Evolutionary conservation across 2,888 invertebrate genomes (phyloP), one percentile per base, ranked within the genome.

Genomic region (Serripes groenlandicus): DNA sequence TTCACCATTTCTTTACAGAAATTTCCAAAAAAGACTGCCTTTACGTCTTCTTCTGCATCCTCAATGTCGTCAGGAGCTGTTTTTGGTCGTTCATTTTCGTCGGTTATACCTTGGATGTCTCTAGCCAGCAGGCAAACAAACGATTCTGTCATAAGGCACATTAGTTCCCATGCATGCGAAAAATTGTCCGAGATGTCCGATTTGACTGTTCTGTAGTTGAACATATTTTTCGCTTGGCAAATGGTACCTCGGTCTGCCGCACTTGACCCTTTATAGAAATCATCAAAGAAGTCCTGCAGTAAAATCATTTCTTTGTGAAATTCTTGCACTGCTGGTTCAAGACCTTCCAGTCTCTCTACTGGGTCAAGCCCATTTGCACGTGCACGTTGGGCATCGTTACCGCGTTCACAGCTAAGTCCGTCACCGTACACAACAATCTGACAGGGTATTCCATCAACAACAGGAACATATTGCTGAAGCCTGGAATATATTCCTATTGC

Each of bases 281-380:
- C 74, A 23, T 79, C 77, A 71, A 35, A 85, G 23, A 75, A 75
- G n/a, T n/a, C n/a, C n/a, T n/a, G n/a, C n/a, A n/a, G 42, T 85
- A 83, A 68, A 21, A 86, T 18, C 80, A 80, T 83, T 68, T 83
- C 80, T 52, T 85, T 82, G 70, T 83, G 83, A 62, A 85, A 85
- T 66, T 83, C 82, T 64, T 85, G 85, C 5, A 66, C 68, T n/a
- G 77, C 71, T n/a, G 85, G 82, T 69, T 85, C 66, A 9, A 81
- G 23, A 15, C 78, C 80, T 37, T 83, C 85, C 0, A 82, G 56
- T 34, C 82, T 42, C 21, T 80, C 85, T 34, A 42, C 52, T 21
- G 64, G 58, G n/a, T 60, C 54, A 11, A 81, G 37, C 18, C 80
- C 78, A 68, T 77, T 80, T 28, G 35, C 21, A 9, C 56, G 15